Percentiles rank a stretch among this genome's conserved stretches.
Evolutionary conservation across 2,888 invertebrate genomes (phyloP).

Genomic region (Thymelicus lineola): DNA sequence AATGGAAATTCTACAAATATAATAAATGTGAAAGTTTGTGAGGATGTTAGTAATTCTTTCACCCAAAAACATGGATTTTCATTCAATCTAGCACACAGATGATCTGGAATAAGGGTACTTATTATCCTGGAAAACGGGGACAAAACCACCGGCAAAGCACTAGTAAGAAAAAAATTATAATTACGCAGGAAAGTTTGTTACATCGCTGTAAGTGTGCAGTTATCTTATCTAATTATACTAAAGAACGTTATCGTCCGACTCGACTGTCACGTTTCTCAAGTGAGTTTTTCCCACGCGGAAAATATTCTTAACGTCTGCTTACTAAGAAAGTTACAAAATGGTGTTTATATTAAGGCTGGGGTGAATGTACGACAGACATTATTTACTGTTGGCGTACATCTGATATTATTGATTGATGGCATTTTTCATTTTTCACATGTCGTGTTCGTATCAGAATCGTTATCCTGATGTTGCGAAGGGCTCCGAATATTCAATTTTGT

Average conservation of each 20-base stretch:
- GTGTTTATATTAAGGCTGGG: conserved; percentile 50
- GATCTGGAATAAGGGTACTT: too few species aligned
- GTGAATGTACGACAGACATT: conserved; percentile 60
- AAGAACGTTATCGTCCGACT: conserved; percentile 64
- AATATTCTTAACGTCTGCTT: conserved; percentile 63
- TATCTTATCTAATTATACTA: conserved; percentile 69
- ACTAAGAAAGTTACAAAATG: conserved; percentile 58
- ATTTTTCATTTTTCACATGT: conserved; percentile 55
- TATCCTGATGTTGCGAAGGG: conserved; percentile 56
- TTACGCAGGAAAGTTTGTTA: not conserved
- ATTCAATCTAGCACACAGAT: too few species aligned
- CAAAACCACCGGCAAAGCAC: too few species aligned
- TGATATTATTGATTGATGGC: conserved; percentile 69
- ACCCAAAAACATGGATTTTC: too few species aligned
- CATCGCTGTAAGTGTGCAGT: conserved; percentile 35
- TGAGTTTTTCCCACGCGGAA: conserved; percentile 63
- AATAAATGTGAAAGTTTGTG: too few species aligned
- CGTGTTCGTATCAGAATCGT: conserved; percentile 45
- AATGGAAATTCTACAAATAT: too few species aligned
- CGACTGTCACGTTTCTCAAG: conserved; percentile 63
- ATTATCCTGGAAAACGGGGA: too few species aligned
- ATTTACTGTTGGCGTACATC: conserved; percentile 53
- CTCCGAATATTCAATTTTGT: conserved; percentile 12
- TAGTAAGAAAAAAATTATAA: not conserved
- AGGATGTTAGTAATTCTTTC: too few species aligned